A percentile compares a stretch with the other conserved stretches of the same genome.
phyloP scores from a whole-genome alignment of 2,888 invertebrate genomes.

The Nomada goodeniana region DNA sequence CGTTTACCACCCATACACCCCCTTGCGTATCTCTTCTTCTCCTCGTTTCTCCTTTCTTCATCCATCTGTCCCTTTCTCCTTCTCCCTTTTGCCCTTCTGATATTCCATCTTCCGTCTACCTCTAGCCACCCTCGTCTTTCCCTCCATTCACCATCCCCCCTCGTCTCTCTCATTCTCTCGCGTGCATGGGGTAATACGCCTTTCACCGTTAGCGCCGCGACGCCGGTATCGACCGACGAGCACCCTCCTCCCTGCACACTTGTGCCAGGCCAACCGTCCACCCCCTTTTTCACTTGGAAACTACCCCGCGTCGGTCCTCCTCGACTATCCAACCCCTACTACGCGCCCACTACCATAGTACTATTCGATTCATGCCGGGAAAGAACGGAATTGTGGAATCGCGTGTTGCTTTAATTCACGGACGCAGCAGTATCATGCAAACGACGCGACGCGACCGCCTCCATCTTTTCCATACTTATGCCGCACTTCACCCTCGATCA shows the following conservation, averaged over 20 bases:
- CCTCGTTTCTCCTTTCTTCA: conserved; percentile 17
- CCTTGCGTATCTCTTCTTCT: conserved; percentile 18
- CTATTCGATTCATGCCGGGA: conserved; percentile 72
- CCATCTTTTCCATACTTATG: conserved; percentile 12
- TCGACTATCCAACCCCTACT: conserved; percentile 53
- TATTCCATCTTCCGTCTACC: conserved; percentile 10
- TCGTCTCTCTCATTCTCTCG: conserved; percentile 33
- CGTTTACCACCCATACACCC: conserved; percentile 1
- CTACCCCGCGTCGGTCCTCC: conserved; percentile 39
- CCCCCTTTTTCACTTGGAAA: conserved; percentile 48
- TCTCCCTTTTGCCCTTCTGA: conserved; percentile 22
- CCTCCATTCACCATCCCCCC: not conserved
- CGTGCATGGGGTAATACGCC: conserved; percentile 64
- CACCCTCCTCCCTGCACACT: conserved; percentile 44
- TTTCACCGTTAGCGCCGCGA: conserved; percentile 75
- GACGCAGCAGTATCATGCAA: conserved; percentile 42
- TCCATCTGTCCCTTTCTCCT: conserved; percentile 23
- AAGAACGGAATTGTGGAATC: conserved; percentile 71
- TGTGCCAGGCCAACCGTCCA: conserved; percentile 51
- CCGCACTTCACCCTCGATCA: not conserved
- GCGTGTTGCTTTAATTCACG: conserved; percentile 68
- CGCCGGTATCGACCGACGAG: conserved; percentile 76
- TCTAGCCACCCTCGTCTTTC: conserved; percentile 16
- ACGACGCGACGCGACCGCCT: conserved; percentile 4
- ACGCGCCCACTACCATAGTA: conserved; percentile 71